Conservation (phyloP, 1,140 invertebrate genomes). For the Thaumetopoea pityocampa region DNA sequence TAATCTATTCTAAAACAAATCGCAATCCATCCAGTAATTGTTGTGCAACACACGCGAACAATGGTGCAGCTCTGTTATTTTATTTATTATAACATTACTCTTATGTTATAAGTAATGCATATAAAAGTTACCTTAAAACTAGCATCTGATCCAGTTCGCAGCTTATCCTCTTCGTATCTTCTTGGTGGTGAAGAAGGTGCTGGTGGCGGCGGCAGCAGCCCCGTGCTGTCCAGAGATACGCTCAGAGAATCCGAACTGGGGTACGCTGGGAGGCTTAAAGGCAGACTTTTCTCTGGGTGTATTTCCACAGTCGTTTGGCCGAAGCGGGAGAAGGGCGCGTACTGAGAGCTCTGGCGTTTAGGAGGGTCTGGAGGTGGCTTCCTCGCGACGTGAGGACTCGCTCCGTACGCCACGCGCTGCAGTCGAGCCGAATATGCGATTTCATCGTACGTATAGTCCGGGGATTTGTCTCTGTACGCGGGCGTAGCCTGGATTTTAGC, state of each 20-base stretch:
- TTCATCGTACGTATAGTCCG: conserved; percentile 73
- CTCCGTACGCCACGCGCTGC: conserved; percentile 68
- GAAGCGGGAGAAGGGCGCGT: conserved; percentile 72
- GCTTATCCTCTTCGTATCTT: conserved; percentile 81
- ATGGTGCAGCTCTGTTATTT: too few species aligned
- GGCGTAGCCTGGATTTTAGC: conserved; percentile 86
- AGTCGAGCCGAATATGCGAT: conserved; percentile 68
- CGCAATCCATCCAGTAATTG: too few species aligned
- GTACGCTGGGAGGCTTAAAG: conserved; percentile 78
- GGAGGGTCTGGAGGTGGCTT: conserved; percentile 91
- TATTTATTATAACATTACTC: too few species aligned
- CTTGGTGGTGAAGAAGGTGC: conserved; percentile 77
- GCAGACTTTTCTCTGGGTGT: conserved; percentile 77
- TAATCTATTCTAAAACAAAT: too few species aligned
- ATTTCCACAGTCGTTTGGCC: conserved; percentile 81
- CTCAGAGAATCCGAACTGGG: conserved; percentile 78
- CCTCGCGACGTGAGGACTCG: conserved; percentile 80
- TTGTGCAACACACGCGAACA: too few species aligned
- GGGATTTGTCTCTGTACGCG: conserved; percentile 74
- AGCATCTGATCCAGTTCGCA: conserved; percentile 87
- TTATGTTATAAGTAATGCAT: too few species aligned
- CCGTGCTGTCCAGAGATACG: conserved; percentile 77
- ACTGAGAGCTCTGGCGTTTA: conserved; percentile 82
- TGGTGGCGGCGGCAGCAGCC: conserved; percentile 75
- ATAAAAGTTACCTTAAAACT: conserved; percentile 85